Evolutionary conservation across 2,113 vertebrate species (phyloP).

Genomic region (Cryptotis parvus): DNA sequence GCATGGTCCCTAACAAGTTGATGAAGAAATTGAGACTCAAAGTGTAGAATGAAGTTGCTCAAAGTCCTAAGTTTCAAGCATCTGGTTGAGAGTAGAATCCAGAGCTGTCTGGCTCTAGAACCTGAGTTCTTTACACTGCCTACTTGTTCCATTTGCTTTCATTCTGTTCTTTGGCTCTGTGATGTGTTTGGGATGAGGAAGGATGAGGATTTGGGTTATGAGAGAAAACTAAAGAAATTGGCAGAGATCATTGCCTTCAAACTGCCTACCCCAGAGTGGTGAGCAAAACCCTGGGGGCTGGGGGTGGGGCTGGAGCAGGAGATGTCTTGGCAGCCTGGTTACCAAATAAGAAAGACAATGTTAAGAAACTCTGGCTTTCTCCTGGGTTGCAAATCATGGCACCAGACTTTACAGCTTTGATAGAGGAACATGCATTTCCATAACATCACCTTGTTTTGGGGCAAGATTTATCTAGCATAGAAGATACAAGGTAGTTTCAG

Average conservation of each 20-base stretch:
- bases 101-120: background rate
- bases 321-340: background rate
- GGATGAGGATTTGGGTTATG: background rate
- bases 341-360: background rate
- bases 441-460: background rate
- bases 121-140: background rate
- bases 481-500: background rate
- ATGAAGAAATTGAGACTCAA: background rate
- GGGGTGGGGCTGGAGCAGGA: background rate
- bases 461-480: background rate
- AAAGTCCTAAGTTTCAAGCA: background rate
- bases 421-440: background rate
- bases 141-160: background rate
- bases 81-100: background rate
- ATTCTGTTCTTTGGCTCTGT: constrained; percentile 32
- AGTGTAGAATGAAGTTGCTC: background rate
- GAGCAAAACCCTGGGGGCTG: rapidly evolving
- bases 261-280: background rate
- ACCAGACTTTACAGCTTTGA: background rate
- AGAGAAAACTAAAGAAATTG: constrained; percentile 7
- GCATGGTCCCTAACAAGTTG: no score
- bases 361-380: background rate
- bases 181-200: background rate
- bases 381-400: background rate
- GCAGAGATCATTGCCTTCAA: background rate